Percentiles rank a stretch among this genome's conserved stretches.
These are phyloP conservation scores for Arothron firmamentum DNA, from an alignment of 2,113 vertebrate genomes.

Conservation along the genomic window DNA sequence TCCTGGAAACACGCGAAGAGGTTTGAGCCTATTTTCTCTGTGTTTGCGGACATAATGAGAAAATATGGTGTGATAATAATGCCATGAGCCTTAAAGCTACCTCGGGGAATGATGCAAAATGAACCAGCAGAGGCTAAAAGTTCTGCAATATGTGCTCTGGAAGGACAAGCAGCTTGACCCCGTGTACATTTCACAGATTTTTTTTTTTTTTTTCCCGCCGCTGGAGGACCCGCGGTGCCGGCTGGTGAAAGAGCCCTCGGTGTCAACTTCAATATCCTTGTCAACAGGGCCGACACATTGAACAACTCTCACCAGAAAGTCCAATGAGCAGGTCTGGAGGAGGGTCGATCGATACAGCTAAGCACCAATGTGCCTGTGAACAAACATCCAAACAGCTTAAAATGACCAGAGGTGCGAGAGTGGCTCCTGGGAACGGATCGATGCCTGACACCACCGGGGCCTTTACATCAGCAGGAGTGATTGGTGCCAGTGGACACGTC, in stretches of 20 bases:
- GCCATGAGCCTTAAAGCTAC: conserved; percentile 18
- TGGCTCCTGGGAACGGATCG: conserved; percentile 36
- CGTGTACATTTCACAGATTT: conserved; percentile 47
- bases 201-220: neutral
- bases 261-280: conserved; percentile 42
- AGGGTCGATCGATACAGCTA: conserved; percentile 44
- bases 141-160: conserved; percentile 12
- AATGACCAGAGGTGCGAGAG: conserved; percentile 33
- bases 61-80: conserved; percentile 28
- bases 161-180: conserved; percentile 48
- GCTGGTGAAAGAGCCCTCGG: conserved; percentile 26
- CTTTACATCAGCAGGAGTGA: conserved; percentile 40
- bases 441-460: conserved; percentile 50
- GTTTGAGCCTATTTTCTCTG: conserved; percentile 36
- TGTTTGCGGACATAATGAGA: conserved; percentile 28
- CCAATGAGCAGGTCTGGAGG: conserved; percentile 18
- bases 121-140: conserved; percentile 18
- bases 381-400: conserved; percentile 33
- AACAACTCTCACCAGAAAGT: conserved; percentile 22
- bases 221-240: conserved; percentile 8
- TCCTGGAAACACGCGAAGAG: conserved; percentile 50
- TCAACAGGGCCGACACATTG: conserved; percentile 27
- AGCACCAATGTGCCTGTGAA: conserved; percentile 9
- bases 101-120: conserved; percentile 22
- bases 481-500: conserved; percentile 19